Evolutionary conservation across 2,888 invertebrate species (phyloP).

Genomic region (Drosophila meridionalis): DNA sequence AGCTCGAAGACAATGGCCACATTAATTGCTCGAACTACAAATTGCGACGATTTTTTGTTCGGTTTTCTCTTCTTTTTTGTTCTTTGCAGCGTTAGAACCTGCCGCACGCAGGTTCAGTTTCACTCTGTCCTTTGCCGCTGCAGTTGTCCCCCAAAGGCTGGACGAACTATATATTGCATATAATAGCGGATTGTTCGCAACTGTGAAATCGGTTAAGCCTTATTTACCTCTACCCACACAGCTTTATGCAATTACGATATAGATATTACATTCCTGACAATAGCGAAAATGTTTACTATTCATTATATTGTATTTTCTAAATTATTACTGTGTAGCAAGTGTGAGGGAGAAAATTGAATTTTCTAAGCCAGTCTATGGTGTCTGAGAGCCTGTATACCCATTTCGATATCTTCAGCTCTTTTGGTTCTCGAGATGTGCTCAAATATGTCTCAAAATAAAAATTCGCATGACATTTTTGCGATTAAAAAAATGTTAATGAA

Average conservation of each 20-base stretch:
- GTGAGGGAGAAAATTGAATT: too few species aligned
- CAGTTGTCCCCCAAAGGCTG: not conserved
- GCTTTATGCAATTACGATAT: not conserved
- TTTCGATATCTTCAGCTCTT: not conserved
- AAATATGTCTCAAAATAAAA: too few species aligned
- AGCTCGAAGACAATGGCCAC: constrained; percentile 51
- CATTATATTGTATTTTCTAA: too few species aligned
- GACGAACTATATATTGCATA: not conserved
- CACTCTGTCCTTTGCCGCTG: too few species aligned
- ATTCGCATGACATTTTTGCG: too few species aligned
- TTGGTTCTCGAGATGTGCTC: too few species aligned
- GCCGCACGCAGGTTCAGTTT: not conserved
- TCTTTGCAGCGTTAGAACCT: constrained; percentile 12
- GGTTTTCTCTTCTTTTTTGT: constrained; percentile 5
- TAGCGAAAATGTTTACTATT: too few species aligned
- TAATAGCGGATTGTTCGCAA: not conserved
- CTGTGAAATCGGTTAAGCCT: not conserved
- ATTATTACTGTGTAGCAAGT: too few species aligned
- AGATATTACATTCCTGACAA: not conserved
- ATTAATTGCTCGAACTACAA: constrained; percentile 66
- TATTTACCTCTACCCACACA: not conserved
- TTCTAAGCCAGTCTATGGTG: not conserved
- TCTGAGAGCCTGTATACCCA: not conserved
- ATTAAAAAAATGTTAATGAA: too few species aligned
- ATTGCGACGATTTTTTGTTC: constrained; percentile 33